Evolutionary conservation across 2,113 vertebrate genomes (phyloP), one percentile per base, ranked within the genome.

Genomic region (Erythrolamprus reginae): DNA sequence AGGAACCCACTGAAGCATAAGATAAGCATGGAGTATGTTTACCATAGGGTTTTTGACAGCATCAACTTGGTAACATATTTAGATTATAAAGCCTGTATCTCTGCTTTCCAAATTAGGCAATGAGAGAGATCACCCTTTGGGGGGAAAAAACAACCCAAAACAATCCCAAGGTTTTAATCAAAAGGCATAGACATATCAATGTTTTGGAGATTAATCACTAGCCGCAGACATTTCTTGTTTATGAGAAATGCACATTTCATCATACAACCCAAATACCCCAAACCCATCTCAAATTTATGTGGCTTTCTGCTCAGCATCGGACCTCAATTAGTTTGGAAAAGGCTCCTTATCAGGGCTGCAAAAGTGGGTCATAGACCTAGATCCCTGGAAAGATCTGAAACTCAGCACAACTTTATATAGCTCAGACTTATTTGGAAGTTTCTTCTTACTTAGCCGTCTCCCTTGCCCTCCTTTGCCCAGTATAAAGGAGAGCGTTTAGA

Each of bases 141-240:
- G 23, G 23, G 58, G 56, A 88, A 92, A 33, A 82, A n/a, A n/a
- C n/a, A n/a, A n/a, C n/a, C n/a, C 45, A 45, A 45, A 87, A 33
- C 48, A 51, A 89, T 89, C 84, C 45, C 92, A 91, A 84, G 7
- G 33, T 42, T 77, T 77, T 42, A 77, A 77, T 77, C 70, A 77
- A 77, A 84, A 84, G 82, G 23, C 38, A 90, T 19, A 47, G 83
- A 61, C 55, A 26, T 51, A 51, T 90, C 92, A 91, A 52, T 91
- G 94, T 93, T 89, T 17, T 92, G 89, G 91, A 93, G 89, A 42
- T 95, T 50, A 48, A 84, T 84, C 83, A 51, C 26, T 8, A 28
- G 10, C 47, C 24, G 5, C 83, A 84, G 83, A 84, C 45, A 28
- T 84, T 15, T 19, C 23, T 84, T 50, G 47, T 19, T 84, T 28